These are phyloP conservation scores for Coracias cyanogaster DNA, from an alignment of 2,797 vertebrate genomes.

Conservation along the genomic window DNA sequence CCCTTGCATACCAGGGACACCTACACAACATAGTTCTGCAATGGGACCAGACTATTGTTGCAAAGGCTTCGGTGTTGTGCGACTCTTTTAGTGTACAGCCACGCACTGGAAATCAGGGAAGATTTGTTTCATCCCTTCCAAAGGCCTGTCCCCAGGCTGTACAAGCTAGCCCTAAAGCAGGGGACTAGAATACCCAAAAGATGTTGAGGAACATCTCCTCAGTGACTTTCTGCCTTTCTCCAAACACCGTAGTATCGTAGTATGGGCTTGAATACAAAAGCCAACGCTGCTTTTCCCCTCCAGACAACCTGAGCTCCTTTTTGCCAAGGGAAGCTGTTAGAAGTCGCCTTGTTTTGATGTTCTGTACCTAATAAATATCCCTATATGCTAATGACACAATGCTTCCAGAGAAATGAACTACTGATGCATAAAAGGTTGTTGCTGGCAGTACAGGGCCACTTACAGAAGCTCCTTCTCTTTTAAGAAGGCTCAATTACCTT, in stretches of 20 bases:
- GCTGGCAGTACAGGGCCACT: neutral
- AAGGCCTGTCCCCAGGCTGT: neutral
- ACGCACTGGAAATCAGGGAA: neutral
- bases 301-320: neutral
- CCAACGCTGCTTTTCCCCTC: neutral
- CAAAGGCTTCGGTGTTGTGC: neutral
- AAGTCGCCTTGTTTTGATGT: neutral
- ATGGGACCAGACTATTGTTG: neutral
- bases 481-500: neutral
- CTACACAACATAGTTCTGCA: accelerated
- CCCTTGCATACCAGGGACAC: neutral
- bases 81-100: neutral
- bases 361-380: neutral
- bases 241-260: neutral
- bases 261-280: neutral
- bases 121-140: neutral
- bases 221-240: neutral
- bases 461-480: neutral
- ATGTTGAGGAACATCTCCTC: neutral
- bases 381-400: neutral
- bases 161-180: neutral
- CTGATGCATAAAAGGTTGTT: neutral
- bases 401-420: neutral
- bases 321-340: neutral
- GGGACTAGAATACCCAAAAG: neutral